Evolutionary conservation across 2,113 vertebrate species (phyloP), one percentile per base, ranked within the genome.

Genomic region (Perccottus glenii): DNA sequence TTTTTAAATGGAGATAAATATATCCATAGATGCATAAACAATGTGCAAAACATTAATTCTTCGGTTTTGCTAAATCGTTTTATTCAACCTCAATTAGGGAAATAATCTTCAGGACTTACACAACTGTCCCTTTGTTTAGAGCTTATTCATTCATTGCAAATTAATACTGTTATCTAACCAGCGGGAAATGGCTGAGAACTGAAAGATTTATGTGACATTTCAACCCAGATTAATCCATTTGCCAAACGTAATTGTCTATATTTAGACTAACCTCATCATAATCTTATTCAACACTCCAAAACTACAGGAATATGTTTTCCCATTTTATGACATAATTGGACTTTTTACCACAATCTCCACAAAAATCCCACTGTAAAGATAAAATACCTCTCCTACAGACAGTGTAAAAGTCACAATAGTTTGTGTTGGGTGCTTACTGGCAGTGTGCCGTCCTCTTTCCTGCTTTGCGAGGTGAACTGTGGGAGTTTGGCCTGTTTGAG

Each of bases 361-460:
- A 27, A 27, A 27, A 27, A 27, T 27, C 19, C 3, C 19, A 27
- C 19, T 27, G 19, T 27, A 27, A 27, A 69, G 46, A 4, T 4
- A 10, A 6, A 11, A 9, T 65, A 40, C 57, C 36, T 45, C 14
- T 52, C 0, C 6, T 35, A 9, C 43, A 56, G 15, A 27, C 14
- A 7, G 8, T 1, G 11, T 44, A 9, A 3, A 60, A 64, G 49
- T 27, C 16, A 5, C 43, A 14, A 0, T 14, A 53, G 59, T 1
- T 19, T 43, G 15, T 48, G 16, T 6, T n/a, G 10, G 32, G 32
- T 14, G 27, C 94, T 96, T 87, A 96, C 95, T n/a, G 89, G 93
- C 58, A 96, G 84, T 1, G 77, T 70, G 4, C 90, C 88, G 1
- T 93, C 93, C 71, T 93, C 91, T 78, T 89, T 94, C 52, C 79